A percentile compares a stretch with the other conserved stretches of the same genome.
Evolutionary conservation across 2,888 invertebrate genomes (phyloP).

Genomic region (Adela reaumurella): DNA sequence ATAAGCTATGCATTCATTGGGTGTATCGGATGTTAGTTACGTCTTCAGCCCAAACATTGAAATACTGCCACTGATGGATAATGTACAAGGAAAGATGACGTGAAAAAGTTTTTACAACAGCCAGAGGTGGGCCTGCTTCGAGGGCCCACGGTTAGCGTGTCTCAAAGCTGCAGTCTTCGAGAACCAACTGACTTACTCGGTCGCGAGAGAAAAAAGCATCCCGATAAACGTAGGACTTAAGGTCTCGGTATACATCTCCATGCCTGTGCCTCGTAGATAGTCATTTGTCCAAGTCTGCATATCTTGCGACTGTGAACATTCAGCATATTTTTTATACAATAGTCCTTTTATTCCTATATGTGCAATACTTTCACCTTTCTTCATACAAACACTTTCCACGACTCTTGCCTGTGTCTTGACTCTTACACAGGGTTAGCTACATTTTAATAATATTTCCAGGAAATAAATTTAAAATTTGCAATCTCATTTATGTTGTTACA

Average conservation of each 20-base stretch:
- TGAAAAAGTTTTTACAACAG: conserved; percentile 3
- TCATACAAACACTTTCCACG: no score
- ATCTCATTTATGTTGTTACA: no score
- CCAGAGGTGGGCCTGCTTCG: conserved; percentile 3
- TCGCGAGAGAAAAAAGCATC: conserved; percentile 96
- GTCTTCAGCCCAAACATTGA: conserved; percentile 18
- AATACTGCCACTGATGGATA: background rate
- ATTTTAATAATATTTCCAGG: no score
- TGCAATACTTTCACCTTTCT: no score
- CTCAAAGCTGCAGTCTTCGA: background rate
- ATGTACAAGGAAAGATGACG: conserved; percentile 10
- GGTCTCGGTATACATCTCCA: conserved; percentile 99
- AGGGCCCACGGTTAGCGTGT: conserved; percentile 1
- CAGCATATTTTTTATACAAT: no score
- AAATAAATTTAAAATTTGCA: no score
- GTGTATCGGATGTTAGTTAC: conserved; percentile 35
- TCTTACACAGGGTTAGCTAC: no score
- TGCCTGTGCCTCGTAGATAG: conserved; percentile 98
- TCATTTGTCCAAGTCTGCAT: conserved; percentile 99
- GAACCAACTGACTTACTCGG: conserved; percentile 82
- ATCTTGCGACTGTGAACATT: conserved; percentile 80
- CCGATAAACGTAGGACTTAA: conserved; percentile 97
- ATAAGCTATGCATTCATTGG: conserved; percentile 32
- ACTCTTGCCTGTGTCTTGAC: no score
- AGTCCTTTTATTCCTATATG: no score